These are phyloP conservation scores for Tetranychus piercei DNA, from an alignment of 2,888 invertebrate genomes.

Conservation along the genomic window DNA sequence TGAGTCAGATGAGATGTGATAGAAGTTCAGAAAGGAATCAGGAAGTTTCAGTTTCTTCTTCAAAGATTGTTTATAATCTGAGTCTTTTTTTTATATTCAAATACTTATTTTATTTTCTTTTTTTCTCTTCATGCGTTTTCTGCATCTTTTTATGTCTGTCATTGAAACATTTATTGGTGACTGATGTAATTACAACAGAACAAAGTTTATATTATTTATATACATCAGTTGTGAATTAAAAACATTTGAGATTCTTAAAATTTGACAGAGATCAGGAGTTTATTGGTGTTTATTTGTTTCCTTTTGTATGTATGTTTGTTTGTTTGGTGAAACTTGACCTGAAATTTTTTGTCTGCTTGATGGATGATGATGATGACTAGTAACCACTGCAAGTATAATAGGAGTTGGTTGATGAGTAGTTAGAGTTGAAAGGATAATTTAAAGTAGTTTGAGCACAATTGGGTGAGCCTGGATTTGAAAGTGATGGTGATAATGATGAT, in stretches of 20 bases:
- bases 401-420: conserved; percentile 2
- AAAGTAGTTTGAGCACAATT: neutral
- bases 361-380: neutral
- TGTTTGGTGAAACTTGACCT: no score
- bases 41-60: neutral
- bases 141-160: no score
- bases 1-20: neutral
- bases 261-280: no score
- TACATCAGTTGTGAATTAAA: no score
- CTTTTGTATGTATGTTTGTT: no score
- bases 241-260: no score
- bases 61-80: neutral
- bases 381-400: conserved; percentile 9
- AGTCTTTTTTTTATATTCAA: neutral
- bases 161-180: no score
- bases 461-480: neutral
- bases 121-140: no score
- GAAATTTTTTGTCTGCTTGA: neutral
- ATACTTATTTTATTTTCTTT: no score
- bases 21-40: neutral
- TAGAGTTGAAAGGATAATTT: neutral
- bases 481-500: neutral
- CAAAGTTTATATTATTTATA: no score
- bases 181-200: no score
- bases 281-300: no score